Percentiles rank a stretch among this genome's conserved stretches.
phyloP scores from a whole-genome alignment of 2,797 vertebrate species.

The Channa striata region DNA sequence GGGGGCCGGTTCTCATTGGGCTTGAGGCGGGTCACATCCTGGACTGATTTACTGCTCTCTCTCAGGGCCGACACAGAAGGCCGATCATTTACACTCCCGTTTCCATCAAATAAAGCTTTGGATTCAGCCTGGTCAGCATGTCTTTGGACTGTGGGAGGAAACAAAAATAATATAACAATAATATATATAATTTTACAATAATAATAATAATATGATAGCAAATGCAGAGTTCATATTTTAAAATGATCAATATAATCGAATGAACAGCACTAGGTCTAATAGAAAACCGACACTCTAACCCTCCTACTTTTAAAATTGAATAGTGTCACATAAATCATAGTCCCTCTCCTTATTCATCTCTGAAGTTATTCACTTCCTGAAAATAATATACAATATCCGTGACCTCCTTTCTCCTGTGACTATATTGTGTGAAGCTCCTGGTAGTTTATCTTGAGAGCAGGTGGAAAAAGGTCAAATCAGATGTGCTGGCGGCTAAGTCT shows the following conservation, averaged over 20 bases:
- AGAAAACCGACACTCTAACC: neutral
- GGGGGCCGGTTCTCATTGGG: no score
- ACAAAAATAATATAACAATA: no score
- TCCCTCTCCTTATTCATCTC: slow-evolving; percentile 19
- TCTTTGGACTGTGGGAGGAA: no score
- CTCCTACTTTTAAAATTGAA: slow-evolving; percentile 2
- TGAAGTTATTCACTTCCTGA: slow-evolving; percentile 41
- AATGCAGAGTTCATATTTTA: neutral
- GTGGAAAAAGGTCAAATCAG: slow-evolving; percentile 69
- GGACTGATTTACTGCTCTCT: no score
- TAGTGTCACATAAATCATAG: slow-evolving; percentile 32
- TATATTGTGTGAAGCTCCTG: slow-evolving; percentile 53
- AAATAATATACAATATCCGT: slow-evolving; percentile 53
- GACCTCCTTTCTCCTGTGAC: slow-evolving; percentile 45
- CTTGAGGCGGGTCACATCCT: no score
- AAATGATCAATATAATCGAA: neutral
- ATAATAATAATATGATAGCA: no score
- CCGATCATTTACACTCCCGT: no score
- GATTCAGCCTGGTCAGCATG: no score
- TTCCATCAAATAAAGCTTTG: no score
- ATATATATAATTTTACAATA: no score
- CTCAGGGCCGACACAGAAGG: no score
- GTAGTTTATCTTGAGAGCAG: slow-evolving; percentile 72
- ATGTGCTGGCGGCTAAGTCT: slow-evolving; percentile 56
- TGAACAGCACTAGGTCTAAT: neutral